phyloP scores from a whole-genome alignment of 2,113 vertebrate species.

The Otocyon megalotis region DNA sequence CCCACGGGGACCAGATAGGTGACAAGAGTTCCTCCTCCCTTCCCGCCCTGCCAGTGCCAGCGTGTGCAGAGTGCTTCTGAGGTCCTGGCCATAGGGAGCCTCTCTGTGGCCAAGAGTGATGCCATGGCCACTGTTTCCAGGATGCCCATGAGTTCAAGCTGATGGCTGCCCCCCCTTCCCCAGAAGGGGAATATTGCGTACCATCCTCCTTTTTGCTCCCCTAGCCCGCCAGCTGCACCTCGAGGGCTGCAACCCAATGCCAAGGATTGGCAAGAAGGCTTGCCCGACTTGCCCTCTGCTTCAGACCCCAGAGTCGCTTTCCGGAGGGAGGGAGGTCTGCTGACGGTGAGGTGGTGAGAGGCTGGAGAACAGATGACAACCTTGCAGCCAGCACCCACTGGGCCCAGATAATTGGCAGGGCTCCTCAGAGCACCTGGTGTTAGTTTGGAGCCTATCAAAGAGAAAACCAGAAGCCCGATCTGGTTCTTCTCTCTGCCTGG shows the following conservation, averaged over 20 bases:
- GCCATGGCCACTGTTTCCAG: background rate
- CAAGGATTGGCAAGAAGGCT: background rate
- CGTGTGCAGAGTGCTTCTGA: background rate
- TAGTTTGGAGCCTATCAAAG: conserved; percentile 68
- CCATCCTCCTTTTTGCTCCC: too few species aligned
- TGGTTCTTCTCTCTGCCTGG: background rate
- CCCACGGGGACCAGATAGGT: background rate
- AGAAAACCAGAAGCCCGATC: background rate
- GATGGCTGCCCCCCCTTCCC: background rate
- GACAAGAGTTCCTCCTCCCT: background rate
- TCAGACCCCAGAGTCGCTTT: background rate
- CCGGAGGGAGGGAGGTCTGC: background rate
- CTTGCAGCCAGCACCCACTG: background rate
- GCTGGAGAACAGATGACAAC: background rate
- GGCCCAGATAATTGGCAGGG: conserved; percentile 29
- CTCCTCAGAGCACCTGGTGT: conserved; percentile 57
- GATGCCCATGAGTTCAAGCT: background rate
- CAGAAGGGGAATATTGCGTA: background rate
- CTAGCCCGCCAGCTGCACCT: background rate
- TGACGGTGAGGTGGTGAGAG: background rate
- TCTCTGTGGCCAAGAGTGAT: background rate
- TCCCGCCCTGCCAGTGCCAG: background rate
- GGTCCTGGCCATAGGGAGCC: background rate
- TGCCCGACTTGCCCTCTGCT: background rate
- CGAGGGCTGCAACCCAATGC: background rate